Evolutionary conservation across 2,888 invertebrate species (phyloP), one percentile per base, ranked within the genome.

Genomic region (Mechanitis mazaeus): DNA sequence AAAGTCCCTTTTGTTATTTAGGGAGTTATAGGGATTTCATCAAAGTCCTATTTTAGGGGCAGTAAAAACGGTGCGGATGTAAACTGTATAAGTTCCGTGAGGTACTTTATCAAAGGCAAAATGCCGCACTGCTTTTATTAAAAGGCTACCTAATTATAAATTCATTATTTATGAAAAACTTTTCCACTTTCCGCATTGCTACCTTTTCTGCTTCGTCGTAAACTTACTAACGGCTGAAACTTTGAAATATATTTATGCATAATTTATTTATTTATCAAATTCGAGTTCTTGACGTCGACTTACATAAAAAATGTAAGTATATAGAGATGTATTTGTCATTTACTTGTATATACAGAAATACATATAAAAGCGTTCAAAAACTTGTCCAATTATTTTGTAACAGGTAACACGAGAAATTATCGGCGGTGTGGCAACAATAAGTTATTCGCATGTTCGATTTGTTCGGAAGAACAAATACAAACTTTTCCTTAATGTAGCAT

Each of bases 61-160:
- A 59, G 56, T 56, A 60, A 54, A 65, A 58, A 65, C 63, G 47
- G 55, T 54, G 45, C 56, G 57, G 58, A 58, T 57, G 60, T 54
- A 46, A 59, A 65, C 55, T 64, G 56, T 53, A 58, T 59, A 65
- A 67, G 67, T 64, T 62, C 65, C 64, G 60, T 60, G 42, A 59
- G 61, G 61, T 54, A 59, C 61, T 66, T 61, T 59, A 64, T 67
- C 65, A 65, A 67, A 67, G 60, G 60, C 62, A 60, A 60, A 64
- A 67, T 62, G 65, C 65, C 60, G 64, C 61, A 54, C 55, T 57
- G 62, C 64, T 59, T 50, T 64, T 61, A 67, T 65, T 64, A 67
- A 66, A 64, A 66, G 64, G 65, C 56, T 67, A 67, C 61, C 65
- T 65, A 67, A 68, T 68, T 68, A 65, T 63, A 63, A 68, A 67